Evolutionary conservation across 2,797 vertebrate species (phyloP), one percentile per base, ranked within the genome.

Genomic region (Sebastes dallii): DNA sequence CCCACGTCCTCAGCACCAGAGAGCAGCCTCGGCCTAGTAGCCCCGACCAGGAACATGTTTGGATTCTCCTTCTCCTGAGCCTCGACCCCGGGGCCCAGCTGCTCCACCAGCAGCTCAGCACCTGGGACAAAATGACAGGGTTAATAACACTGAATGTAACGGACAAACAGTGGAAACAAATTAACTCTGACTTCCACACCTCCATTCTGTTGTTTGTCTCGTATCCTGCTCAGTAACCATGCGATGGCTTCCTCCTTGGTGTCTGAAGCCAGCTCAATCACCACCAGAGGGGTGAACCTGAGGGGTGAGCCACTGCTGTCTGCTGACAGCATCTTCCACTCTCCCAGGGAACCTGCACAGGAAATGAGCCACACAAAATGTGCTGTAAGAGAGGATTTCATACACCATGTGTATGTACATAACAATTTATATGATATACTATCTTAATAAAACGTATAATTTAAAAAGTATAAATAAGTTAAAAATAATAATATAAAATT

Each of bases 11-110:
- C 98, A 8, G 98, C 98, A 54, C 98, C 98, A 39, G 94, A 91
- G n/a, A 99, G 93, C 56, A 99, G 81, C 34, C 97, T 95, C 66
- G 95, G 90, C 68, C 85, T 59, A 6, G 97, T 95, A 6, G 97
- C 97, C 66, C 98, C 97, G 18, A 99, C 95, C 4, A 99, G 86
- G 83, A 96, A 99, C n/a, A 97, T 46, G 88, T 97, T 97, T 85
- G 94, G 94, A 60, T 95, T 96, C 34, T 92, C 94, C 69, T 96
- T 95, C 18, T 95, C 94, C 64, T 92, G 85, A 27, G 80, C 91
- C 54, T 82, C 85, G 6, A 88, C 75, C 61, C 94, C 96, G 0
- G 25, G 94, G 7, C 92, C 68, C 86, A 98, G 83, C 2, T 96
- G 97, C 89, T 96, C 96, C 84, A 99, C 93, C 73, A 97, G 88